Evolutionary conservation across 2,888 invertebrate genomes (phyloP).

Genomic region (Dynastes grantii): DNA sequence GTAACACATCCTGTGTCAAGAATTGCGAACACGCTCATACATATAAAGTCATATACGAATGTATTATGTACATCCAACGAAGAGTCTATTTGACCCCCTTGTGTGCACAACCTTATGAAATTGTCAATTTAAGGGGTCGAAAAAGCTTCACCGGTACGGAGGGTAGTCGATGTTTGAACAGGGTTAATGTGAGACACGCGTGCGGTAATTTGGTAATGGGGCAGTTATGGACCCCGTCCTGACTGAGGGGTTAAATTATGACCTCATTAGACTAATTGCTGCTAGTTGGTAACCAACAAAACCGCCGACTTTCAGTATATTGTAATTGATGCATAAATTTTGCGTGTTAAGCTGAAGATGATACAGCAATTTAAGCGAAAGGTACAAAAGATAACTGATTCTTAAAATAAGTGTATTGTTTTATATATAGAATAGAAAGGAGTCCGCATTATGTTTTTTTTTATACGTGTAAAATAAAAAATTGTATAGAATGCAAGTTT

Average conservation of each 20-base stretch:
- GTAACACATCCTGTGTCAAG: slow-evolving; percentile 14
- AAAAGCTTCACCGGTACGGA: slow-evolving; percentile 43
- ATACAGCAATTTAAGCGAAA: neutral
- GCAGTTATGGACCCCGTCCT: slow-evolving; percentile 58
- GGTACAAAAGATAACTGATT: neutral
- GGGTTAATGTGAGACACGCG: slow-evolving; percentile 62
- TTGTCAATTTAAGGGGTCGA: slow-evolving; percentile 39
- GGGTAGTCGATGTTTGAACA: slow-evolving; percentile 57
- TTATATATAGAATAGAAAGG: no score
- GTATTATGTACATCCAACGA: slow-evolving; percentile 2
- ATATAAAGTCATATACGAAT: neutral
- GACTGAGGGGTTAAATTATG: slow-evolving; percentile 58
- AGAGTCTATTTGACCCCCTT: slow-evolving; percentile 12
- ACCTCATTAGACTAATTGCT: slow-evolving; percentile 59
- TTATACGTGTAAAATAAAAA: no score
- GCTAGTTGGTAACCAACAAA: slow-evolving; percentile 41
- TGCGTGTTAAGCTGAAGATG: slow-evolving; percentile 11
- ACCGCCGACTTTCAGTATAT: slow-evolving; percentile 30
- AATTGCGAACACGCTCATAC: slow-evolving; percentile 3
- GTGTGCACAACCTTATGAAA: slow-evolving; percentile 39
- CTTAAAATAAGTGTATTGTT: no score
- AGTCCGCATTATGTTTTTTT: no score
- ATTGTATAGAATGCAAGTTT: no score
- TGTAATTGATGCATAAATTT: slow-evolving; percentile 35
- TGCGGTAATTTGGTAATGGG: slow-evolving; percentile 63